Evolutionary conservation across 2,113 vertebrate genomes (phyloP).

Genomic region (Forbesichthys papilliferus): DNA sequence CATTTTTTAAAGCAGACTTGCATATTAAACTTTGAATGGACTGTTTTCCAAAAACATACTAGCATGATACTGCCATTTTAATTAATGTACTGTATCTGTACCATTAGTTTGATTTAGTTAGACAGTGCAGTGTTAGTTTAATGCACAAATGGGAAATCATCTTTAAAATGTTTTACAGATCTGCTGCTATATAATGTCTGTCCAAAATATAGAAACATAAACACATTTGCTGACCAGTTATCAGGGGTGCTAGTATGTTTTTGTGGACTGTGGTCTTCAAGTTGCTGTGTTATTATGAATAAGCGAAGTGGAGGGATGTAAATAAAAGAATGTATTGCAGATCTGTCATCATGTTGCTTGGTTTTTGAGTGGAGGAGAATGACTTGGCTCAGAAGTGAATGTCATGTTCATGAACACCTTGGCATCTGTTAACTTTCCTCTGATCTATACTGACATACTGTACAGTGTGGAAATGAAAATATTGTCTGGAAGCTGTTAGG

Average conservation of each 20-base stretch:
- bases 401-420: background rate
- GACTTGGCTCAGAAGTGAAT: background rate
- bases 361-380: conserved; percentile 21
- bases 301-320: conserved; percentile 67
- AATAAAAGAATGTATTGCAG: conserved; percentile 77
- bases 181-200: background rate
- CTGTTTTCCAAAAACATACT: conserved; percentile 44
- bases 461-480: no score
- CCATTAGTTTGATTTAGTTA: conserved; percentile 2
- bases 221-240: background rate
- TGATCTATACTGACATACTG: no score
- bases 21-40: conserved; percentile 36
- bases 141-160: background rate
- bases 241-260: conserved; percentile 22
- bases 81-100: background rate
- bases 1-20: conserved; percentile 13
- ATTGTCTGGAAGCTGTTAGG: no score
- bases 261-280: conserved; percentile 51
- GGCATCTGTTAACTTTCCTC: background rate
- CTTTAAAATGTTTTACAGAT: background rate
- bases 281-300: conserved; percentile 34
- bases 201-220: background rate
- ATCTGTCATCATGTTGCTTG: conserved; percentile 20
- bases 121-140: background rate
- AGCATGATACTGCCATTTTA: background rate